Evolutionary conservation across 2,113 vertebrate genomes (phyloP).

Genomic region (Melanocharis versteri): DNA sequence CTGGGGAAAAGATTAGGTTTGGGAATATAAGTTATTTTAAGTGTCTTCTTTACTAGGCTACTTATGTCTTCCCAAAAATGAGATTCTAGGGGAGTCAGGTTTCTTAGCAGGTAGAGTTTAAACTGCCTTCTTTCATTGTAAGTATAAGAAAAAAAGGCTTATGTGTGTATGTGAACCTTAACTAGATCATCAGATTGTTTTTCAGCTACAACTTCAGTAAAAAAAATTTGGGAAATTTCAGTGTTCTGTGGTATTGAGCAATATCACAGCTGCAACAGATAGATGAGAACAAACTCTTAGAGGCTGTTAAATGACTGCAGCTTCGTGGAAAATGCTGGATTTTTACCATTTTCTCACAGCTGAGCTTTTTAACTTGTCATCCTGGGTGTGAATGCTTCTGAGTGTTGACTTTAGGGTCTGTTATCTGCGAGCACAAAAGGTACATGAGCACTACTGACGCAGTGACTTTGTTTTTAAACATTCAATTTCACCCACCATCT

Average conservation of each 20-base stretch:
- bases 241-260: not conserved
- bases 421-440: not conserved
- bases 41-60: not conserved
- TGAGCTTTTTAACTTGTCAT: not conserved
- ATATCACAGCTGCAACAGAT: not conserved
- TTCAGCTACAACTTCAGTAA: not conserved
- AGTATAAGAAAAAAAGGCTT: not conserved
- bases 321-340: not conserved
- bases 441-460: not conserved
- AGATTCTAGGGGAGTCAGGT: not conserved
- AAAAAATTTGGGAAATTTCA: not conserved
- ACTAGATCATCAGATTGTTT: not conserved
- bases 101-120: not conserved
- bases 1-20: not conserved
- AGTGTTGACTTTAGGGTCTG: not conserved
- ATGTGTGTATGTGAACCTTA: not conserved
- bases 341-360: not conserved
- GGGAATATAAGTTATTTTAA: not conserved
- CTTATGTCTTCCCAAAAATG: not conserved
- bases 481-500: not conserved
- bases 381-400: not conserved
- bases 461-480: not conserved
- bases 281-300: not conserved
- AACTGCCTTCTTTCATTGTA: not conserved
- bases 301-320: not conserved